A percentile compares a stretch with the other conserved stretches of the same genome.
phyloP scores from a whole-genome alignment of 1,140 invertebrate species.

The Sweltsa coloradensis region DNA sequence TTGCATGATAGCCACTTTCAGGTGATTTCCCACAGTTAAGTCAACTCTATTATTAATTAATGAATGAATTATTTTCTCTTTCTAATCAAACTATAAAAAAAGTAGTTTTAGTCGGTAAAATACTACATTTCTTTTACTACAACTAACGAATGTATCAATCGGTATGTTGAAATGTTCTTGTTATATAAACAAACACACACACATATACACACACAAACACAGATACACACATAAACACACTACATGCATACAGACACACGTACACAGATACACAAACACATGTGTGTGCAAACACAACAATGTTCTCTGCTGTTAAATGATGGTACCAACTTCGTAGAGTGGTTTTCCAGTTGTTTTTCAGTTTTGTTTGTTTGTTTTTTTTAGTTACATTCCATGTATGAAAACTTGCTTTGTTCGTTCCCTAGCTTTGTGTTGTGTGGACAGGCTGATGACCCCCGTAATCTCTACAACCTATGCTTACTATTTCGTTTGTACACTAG shows the following conservation, averaged over 20 bases:
- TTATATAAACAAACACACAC: background rate
- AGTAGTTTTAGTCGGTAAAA: no score
- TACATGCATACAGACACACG: background rate
- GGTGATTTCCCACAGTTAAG: no score
- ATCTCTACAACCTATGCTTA: no score
- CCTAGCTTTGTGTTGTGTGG: no score
- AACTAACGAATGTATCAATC: background rate
- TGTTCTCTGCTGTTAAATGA: background rate
- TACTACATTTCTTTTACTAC: background rate
- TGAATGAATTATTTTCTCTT: no score
- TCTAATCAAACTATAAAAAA: slow-evolving; percentile 3
- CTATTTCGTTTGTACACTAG: no score
- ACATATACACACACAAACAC: background rate
- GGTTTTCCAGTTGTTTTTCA: slow-evolving; percentile 6
- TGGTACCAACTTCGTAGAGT: background rate
- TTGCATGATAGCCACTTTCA: no score
- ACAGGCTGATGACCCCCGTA: no score
- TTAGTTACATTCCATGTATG: slow-evolving; percentile 14
- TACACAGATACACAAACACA: background rate
- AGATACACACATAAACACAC: background rate
- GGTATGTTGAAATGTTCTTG: background rate
- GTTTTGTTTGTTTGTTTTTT: slow-evolving; percentile 7
- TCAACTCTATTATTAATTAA: no score
- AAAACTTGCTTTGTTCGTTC: no score
- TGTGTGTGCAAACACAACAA: background rate